phyloP scores from a whole-genome alignment of 2,797 vertebrate genomes.

The Spatula clypeata region DNA sequence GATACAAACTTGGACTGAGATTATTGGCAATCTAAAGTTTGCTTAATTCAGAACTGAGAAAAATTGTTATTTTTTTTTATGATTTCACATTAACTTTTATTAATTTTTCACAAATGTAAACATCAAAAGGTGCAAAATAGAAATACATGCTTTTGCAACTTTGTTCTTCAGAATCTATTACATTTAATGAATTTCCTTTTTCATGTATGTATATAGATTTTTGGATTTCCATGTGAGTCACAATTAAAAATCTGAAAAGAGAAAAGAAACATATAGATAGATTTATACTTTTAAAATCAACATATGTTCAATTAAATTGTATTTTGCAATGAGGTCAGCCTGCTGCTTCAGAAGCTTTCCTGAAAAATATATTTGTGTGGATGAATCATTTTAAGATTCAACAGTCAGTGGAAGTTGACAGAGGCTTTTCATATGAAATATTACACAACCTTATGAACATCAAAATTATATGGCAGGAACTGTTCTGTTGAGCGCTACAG shows the following conservation, averaged over 20 bases:
- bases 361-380: slow-evolving; percentile 56
- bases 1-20: neutral
- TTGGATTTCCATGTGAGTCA: slow-evolving; percentile 13
- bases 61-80: neutral
- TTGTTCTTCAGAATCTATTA: neutral
- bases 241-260: slow-evolving; percentile 10
- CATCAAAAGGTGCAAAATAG: neutral
- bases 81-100: neutral
- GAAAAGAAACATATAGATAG: neutral
- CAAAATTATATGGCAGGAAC: slow-evolving; percentile 62
- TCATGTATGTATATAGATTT: neutral
- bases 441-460: slow-evolving; percentile 66
- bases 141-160: neutral
- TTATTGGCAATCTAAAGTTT: neutral
- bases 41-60: neutral
- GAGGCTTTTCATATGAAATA: slow-evolving; percentile 67
- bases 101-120: neutral
- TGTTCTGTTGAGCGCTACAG: slow-evolving; percentile 44
- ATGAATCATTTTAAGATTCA: slow-evolving; percentile 73
- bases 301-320: slow-evolving; percentile 56
- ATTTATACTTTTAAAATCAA: slow-evolving; percentile 34
- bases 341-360: slow-evolving; percentile 35
- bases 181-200: neutral
- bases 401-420: slow-evolving; percentile 61
- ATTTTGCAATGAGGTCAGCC: slow-evolving; percentile 48